Base-by-base conservation (phyloP, 2,113 vertebrate species). In the Epinephelus fuscoguttatus region DNA sequence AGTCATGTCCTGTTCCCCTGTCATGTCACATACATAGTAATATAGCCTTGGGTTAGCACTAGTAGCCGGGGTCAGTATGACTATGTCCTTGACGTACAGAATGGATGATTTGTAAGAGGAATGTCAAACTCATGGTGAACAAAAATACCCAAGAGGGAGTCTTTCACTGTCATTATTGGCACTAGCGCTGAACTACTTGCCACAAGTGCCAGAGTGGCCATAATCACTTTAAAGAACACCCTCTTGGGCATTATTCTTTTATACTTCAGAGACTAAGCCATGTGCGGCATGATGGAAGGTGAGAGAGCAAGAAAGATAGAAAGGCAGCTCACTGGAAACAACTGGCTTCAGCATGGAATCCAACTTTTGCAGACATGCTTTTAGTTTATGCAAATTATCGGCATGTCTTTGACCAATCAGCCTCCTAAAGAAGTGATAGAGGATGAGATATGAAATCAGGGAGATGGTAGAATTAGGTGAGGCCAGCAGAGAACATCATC, bases 81-180 rank as follows among this genome's bases (percentile, higher is more conserved):
- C 30, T 42, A 21, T 55, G 47, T 63, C 63, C 57, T 64, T 63
- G 25, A 47, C 49, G 17, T 33, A 68, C 27, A 62, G 37, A 79
- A 33, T 45, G 71, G 75, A 23, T 69, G 80, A 75, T 83, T 80
- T 60, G 18, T 70, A 10, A 42, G 23, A 70, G 52, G 15, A 64
- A 69, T 76, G 53, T 47, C 19, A 33, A 50, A 75, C 42, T 33
- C 68, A 63, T 55, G 71, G 64, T 57, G 73, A 60, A 74, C n/a
- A 53, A 27, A 70, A 64, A 50, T 40, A 33, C 61, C 67, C 83
- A 21, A 30, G 52, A 80, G 75, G 45, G 52, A 33, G 33, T 1
- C 33, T 59, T 75, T 69, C 66, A 27, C 74, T 61, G 49, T 61
- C 66, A 47, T 69, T 71, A 68, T 11, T 25, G 57, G 23, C 69